Conservation (phyloP, 2,113 vertebrate genomes). For the Diadophis punctatus region DNA sequence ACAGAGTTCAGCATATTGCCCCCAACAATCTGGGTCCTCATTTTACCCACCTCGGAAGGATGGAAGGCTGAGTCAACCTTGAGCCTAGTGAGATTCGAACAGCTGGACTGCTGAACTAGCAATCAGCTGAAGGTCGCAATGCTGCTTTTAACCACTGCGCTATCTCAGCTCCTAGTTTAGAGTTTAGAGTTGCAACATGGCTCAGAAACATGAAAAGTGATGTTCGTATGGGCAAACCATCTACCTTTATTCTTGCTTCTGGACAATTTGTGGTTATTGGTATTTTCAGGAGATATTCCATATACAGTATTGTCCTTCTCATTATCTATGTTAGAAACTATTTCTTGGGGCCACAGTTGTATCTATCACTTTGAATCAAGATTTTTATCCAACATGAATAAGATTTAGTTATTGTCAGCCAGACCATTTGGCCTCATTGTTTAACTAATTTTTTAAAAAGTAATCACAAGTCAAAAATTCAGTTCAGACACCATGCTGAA, state of each 20-base stretch:
- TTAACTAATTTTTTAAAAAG: slow-evolving; percentile 22
- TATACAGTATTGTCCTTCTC: background rate
- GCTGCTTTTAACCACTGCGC: no score
- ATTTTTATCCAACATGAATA: no score
- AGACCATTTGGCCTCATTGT: slow-evolving; percentile 18
- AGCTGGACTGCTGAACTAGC: no score
- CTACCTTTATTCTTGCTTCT: background rate
- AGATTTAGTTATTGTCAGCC: background rate
- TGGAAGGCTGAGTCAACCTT: no score
- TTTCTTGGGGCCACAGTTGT: background rate
- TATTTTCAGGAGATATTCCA: no score
- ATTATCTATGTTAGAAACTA: background rate
- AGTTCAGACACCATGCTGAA: slow-evolving; percentile 2
- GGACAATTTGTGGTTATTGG: background rate
- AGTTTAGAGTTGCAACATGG: background rate
- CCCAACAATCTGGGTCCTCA: no score
- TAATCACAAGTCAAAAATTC: slow-evolving; percentile 16
- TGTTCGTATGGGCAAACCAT: background rate
- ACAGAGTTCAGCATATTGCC: no score
- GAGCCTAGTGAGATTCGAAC: no score
- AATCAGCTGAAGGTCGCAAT: no score
- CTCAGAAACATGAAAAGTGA: background rate
- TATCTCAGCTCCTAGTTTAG: no score
- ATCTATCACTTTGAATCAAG: background rate
- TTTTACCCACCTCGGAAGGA: no score